phyloP scores from a whole-genome alignment of 2,113 vertebrate genomes.

The Hypanus sabinus region DNA sequence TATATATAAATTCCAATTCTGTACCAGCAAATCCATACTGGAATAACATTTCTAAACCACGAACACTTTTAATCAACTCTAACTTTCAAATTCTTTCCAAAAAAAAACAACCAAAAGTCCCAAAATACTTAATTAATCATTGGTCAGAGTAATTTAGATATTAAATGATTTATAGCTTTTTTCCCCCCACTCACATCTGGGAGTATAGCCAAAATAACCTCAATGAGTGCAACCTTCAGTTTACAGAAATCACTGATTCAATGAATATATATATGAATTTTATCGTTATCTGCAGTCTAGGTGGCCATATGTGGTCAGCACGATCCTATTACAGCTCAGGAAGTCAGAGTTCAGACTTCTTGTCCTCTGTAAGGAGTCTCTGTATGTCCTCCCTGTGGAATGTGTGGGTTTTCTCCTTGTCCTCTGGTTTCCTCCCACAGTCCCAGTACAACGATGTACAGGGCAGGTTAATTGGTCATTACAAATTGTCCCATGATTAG shows the following conservation, averaged over 20 bases:
- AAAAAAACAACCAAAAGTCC: not conserved
- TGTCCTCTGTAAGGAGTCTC: too few relatives aligned
- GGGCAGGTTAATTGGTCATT: too few relatives aligned
- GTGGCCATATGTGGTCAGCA: too few relatives aligned
- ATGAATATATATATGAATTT: not conserved
- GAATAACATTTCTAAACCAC: not conserved
- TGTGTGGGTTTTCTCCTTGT: too few relatives aligned
- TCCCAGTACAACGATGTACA: too few relatives aligned
- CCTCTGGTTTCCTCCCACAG: too few relatives aligned
- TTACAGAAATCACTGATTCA: not conserved
- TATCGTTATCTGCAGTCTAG: not conserved
- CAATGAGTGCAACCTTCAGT: not conserved
- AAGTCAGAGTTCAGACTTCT: too few relatives aligned
- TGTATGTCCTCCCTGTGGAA: too few relatives aligned
- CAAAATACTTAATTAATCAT: not conserved
- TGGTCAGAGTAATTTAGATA: not conserved
- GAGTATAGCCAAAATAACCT: not conserved
- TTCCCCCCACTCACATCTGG: not conserved
- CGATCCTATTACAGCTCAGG: too few relatives aligned
- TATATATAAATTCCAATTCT: not conserved
- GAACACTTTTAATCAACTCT: not conserved
- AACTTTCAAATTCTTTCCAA: not conserved
- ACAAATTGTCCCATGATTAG: too few relatives aligned
- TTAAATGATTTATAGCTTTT: slow-evolving; percentile 5
- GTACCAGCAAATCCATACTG: not conserved